phyloP scores from a whole-genome alignment of 2,113 vertebrate species.

The Colistium nudipinnis region DNA sequence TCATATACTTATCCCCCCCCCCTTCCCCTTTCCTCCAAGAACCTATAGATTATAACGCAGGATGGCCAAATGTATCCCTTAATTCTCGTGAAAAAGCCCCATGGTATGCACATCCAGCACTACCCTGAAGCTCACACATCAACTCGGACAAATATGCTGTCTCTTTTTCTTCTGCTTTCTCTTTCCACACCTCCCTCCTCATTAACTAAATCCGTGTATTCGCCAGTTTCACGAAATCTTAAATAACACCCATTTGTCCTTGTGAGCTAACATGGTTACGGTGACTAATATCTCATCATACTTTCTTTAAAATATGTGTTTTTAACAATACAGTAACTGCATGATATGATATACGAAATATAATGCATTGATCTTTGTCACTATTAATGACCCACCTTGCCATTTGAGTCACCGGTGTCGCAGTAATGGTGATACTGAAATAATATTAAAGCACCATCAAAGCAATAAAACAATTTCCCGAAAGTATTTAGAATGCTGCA shows the following conservation, averaged over 20 bases:
- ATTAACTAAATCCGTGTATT: slow-evolving; percentile 22
- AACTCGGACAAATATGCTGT: slow-evolving; percentile 12
- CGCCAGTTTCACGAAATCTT: background rate
- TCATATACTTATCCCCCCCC: slow-evolving; percentile 44
- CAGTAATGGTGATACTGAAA: background rate
- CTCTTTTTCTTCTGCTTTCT: slow-evolving; percentile 21
- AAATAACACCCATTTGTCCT: background rate
- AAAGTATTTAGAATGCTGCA: no score
- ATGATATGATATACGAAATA: no score
- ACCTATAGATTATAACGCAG: slow-evolving; percentile 64
- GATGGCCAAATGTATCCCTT: slow-evolving; percentile 41
- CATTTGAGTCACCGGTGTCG: background rate
- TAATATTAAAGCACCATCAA: no score
- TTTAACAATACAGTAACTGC: no score
- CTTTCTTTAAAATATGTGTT: background rate
- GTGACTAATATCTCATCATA: background rate
- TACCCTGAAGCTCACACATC: background rate
- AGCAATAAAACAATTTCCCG: no score
- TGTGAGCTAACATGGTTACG: no score
- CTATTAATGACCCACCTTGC: background rate
- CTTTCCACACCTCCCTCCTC: background rate
- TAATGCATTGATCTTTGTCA: no score
- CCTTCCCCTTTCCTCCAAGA: slow-evolving; percentile 44
- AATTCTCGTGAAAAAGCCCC: slow-evolving; percentile 57
- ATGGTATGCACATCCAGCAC: slow-evolving; percentile 8